These are phyloP conservation scores for Drosophila diplacantha DNA, from an alignment of 2,888 invertebrate species.

Conservation along the genomic window DNA sequence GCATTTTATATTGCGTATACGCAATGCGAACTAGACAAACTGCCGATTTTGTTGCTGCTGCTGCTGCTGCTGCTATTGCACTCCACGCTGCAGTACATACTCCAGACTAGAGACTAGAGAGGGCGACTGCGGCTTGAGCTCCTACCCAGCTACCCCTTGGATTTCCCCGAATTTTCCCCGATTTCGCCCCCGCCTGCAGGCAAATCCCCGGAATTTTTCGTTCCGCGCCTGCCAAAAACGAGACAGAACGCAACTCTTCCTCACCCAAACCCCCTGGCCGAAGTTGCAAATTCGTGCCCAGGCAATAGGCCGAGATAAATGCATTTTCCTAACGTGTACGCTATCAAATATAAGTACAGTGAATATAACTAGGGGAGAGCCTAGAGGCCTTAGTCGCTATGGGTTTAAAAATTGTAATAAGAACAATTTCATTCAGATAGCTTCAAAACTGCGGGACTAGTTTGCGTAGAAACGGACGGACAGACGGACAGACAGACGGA, in stretches of 20 bases:
- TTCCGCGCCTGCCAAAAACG: slow-evolving; percentile 48
- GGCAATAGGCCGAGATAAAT: slow-evolving; percentile 69
- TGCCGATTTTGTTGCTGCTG: slow-evolving; percentile 13
- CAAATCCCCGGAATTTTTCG: slow-evolving; percentile 42
- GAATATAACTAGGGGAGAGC: too few species aligned
- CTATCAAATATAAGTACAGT: slow-evolving; percentile 60
- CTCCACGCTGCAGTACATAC: slow-evolving; percentile 11
- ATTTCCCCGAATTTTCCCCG: neutral
- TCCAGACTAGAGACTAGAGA: slow-evolving; percentile 33
- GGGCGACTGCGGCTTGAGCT: slow-evolving; percentile 36
- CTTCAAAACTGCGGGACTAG: too few species aligned
- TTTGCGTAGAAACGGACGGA: too few species aligned
- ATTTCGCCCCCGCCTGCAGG: slow-evolving; percentile 7
- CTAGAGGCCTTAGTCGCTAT: too few species aligned
- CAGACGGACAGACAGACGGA: too few species aligned
- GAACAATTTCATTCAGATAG: too few species aligned
- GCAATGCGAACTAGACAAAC: slow-evolving; percentile 47
- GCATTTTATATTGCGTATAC: slow-evolving; percentile 60
- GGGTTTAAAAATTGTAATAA: too few species aligned
- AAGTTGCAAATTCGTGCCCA: slow-evolving; percentile 38
- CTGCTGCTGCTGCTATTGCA: slow-evolving; percentile 7
- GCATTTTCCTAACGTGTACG: slow-evolving; percentile 67
- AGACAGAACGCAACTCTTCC: slow-evolving; percentile 33
- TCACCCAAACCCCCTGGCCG: slow-evolving; percentile 2
- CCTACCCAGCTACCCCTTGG: neutral